Evolutionary conservation across 2,797 vertebrate species (phyloP).

Genomic region (Acanthurus lineatus): DNA sequence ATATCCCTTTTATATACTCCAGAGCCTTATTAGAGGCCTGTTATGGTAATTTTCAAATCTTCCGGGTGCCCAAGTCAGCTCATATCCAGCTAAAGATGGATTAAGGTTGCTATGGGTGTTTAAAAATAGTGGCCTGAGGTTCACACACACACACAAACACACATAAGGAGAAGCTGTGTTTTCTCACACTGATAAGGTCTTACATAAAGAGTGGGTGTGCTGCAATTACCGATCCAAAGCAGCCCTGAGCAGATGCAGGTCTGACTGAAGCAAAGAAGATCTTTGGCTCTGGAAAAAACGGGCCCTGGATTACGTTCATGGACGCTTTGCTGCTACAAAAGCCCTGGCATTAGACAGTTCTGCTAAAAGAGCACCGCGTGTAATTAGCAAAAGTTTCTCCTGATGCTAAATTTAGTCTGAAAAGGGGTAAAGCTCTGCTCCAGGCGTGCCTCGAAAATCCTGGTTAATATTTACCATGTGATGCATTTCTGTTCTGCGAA

Average conservation of each 20-base stretch:
- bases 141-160: conserved; percentile 30
- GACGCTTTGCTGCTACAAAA: conserved; percentile 51
- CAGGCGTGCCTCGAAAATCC: conserved; percentile 28
- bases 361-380: conserved; percentile 17
- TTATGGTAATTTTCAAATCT: conserved; percentile 82
- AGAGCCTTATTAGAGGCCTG: conserved; percentile 80
- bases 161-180: conserved; percentile 58
- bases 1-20: conserved; percentile 67
- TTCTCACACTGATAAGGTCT: conserved; percentile 76
- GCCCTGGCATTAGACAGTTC: conserved; percentile 30
- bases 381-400: conserved; percentile 60
- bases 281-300: conserved; percentile 36
- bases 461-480: conserved; percentile 44
- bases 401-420: conserved; percentile 47
- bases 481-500: conserved; percentile 12
- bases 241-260: conserved; percentile 61
- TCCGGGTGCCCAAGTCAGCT: conserved; percentile 66
- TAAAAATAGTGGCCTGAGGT: conserved; percentile 80
- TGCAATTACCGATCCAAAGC: conserved; percentile 72
- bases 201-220: conserved; percentile 80
- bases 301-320: conserved; percentile 51
- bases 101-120: conserved; percentile 80
- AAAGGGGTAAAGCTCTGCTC: conserved; percentile 34
- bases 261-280: conserved; percentile 57
- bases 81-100: conserved; percentile 79